phyloP scores from a whole-genome alignment of 1,140 invertebrate species.

The Diabrotica undecimpunctata region DNA sequence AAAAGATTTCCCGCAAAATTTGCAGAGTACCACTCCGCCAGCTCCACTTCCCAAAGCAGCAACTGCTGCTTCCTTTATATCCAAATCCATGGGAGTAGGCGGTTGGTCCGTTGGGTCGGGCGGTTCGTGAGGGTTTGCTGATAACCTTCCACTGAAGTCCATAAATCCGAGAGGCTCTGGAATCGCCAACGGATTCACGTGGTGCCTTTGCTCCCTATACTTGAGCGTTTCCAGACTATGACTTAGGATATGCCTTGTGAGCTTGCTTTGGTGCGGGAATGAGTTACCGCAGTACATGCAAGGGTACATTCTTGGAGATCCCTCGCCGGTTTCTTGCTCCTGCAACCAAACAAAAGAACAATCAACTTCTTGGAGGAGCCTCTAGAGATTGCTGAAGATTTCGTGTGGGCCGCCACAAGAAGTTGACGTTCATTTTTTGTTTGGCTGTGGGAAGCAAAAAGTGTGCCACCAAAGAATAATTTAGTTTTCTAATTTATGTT shows the following conservation, averaged over 20 bases:
- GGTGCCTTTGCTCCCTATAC: conserved; percentile 65
- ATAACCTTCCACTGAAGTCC: conserved; percentile 45
- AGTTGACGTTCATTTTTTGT: conserved; percentile 92
- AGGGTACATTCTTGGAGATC: conserved; percentile 59
- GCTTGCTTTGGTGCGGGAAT: conserved; percentile 84
- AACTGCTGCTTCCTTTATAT: conserved; percentile 42
- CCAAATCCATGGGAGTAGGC: conserved; percentile 52
- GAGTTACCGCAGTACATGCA: conserved; percentile 84
- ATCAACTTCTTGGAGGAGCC: conserved; percentile 75
- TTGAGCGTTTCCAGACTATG: conserved; percentile 82
- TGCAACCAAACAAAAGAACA: conserved; percentile 89
- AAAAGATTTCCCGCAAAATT: conserved; percentile 86
- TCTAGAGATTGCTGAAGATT: conserved; percentile 20
- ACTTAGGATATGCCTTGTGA: conserved; percentile 81
- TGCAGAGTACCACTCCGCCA: conserved; percentile 77
- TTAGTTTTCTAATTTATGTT: neutral
- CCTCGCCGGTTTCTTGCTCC: conserved; percentile 65
- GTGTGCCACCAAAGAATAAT: conserved; percentile 18
- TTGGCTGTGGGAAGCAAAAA: conserved; percentile 54
- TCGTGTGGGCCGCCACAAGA: conserved; percentile 58
- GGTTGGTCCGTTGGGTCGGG: conserved; percentile 53
- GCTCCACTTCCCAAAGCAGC: conserved; percentile 50
- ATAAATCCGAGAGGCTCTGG: conserved; percentile 43
- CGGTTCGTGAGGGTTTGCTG: conserved; percentile 51
- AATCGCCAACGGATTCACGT: conserved; percentile 23